A percentile compares a stretch with the other conserved stretches of the same genome.
phyloP scores from a whole-genome alignment of 2,888 invertebrate species.

The Palloptera scutellata region DNA sequence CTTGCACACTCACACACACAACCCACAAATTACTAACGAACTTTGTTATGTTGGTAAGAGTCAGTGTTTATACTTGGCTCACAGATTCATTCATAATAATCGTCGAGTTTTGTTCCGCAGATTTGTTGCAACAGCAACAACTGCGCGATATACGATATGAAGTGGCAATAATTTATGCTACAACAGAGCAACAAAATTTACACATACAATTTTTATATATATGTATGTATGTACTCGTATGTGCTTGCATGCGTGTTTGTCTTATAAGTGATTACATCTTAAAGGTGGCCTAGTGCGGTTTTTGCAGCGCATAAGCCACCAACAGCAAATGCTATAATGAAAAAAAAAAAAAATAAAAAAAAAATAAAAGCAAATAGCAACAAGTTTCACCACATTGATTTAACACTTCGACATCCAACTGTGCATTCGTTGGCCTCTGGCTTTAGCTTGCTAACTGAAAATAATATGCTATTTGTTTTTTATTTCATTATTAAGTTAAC shows the following conservation, averaged over 20 bases:
- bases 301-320: not conserved
- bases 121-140: not conserved
- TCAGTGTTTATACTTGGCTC: no score
- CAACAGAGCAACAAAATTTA: not conserved
- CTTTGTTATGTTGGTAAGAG: no score
- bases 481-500: no score
- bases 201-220: no score
- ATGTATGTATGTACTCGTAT: not conserved
- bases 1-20: no score
- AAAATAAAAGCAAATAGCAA: not conserved
- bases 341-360: not conserved
- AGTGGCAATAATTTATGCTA: slow-evolving; percentile 22
- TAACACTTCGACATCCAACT: slow-evolving; percentile 4
- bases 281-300: slow-evolving; percentile 18
- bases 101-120: no score
- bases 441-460: no score
- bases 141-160: not conserved
- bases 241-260: not conserved
- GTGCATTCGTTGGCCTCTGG: not conserved
- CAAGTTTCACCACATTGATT: not conserved
- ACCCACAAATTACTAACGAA: no score
- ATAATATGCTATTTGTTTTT: no score
- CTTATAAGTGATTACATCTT: slow-evolving; percentile 17
- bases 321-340: not conserved
- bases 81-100: no score